phyloP scores from a whole-genome alignment of 2,113 vertebrate species.

The Cygnus atratus region DNA sequence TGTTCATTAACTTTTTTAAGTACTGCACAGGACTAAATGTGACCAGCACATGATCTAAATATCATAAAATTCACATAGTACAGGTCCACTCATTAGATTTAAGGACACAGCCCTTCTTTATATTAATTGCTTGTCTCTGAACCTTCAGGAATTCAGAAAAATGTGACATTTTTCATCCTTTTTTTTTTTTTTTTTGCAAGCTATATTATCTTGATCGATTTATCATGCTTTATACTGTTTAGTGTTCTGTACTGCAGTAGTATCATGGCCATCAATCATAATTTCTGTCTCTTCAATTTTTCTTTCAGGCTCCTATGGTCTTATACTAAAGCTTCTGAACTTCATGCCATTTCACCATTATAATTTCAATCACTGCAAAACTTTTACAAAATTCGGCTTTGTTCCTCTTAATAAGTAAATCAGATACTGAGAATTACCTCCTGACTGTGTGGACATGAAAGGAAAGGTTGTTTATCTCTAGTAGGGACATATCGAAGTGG shows the following conservation, averaged over 20 bases:
- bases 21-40: background rate
- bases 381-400: background rate
- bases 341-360: background rate
- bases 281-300: conserved; percentile 18
- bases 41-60: conserved; percentile 6
- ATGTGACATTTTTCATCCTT: background rate
- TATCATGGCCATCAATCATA: conserved; percentile 15
- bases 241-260: background rate
- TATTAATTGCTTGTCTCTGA: background rate
- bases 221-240: background rate
- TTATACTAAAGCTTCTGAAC: conserved; percentile 38
- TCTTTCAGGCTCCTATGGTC: background rate
- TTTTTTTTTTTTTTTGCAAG: background rate
- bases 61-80: conserved; percentile 15
- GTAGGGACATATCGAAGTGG: background rate
- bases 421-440: background rate
- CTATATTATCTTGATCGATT: background rate
- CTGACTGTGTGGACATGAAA: background rate
- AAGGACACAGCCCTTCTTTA: background rate
- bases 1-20: conserved; percentile 19
- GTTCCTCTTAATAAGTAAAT: background rate
- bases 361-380: background rate
- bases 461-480: background rate
- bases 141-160: background rate
- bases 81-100: background rate